Evolutionary conservation across 1,140 invertebrate species (phyloP), one percentile per base, ranked within the genome.

Genomic region (Bilobella aurantiaca): DNA sequence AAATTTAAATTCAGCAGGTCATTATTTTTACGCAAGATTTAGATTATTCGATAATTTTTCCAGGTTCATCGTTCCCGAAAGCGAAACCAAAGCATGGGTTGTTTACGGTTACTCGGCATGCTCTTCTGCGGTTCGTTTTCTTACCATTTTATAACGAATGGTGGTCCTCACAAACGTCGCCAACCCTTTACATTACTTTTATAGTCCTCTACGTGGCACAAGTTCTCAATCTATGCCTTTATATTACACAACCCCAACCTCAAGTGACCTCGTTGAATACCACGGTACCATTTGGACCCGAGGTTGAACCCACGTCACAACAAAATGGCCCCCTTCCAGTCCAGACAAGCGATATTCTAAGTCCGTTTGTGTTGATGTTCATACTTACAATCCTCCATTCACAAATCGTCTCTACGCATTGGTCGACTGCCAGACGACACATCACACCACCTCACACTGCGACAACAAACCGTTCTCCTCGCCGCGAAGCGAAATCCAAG

Each of bases 51-150:
- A 21, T 57, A 18, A 25, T 64, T 62, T 8, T 46, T 53, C 25
- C 75, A 93, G 91, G 91, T 53, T 94, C 91, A 25, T 92, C 91
- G 57, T 95, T 95, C 78, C 86, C 91, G 3, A 96, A 95, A 82
- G 87, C 90, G 8, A 95, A 95, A 76, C 90, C 92, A 1, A 91
- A 93, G 73, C 87, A 93, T 78, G 87, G 90, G 58, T 82, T 93
- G 73, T 81, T 86, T 14, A 88, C 87, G 14, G 88, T 93, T 53
- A 85, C 89, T 56, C 84, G 86, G 73, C 83, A 89, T 73, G 90
- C 90, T 3, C 78, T 91, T 29, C 78, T 88, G 53, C 81, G 92
- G 64, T 83, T 91, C 32, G 69, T 93, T 23, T 85, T 95, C 74
- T 80, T 95, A 62, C 93, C 93, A 1, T 79, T 89, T 14, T 87